These are phyloP conservation scores for Drymonia ruficornis DNA, from an alignment of 2,888 invertebrate genomes.

Conservation along the genomic window DNA sequence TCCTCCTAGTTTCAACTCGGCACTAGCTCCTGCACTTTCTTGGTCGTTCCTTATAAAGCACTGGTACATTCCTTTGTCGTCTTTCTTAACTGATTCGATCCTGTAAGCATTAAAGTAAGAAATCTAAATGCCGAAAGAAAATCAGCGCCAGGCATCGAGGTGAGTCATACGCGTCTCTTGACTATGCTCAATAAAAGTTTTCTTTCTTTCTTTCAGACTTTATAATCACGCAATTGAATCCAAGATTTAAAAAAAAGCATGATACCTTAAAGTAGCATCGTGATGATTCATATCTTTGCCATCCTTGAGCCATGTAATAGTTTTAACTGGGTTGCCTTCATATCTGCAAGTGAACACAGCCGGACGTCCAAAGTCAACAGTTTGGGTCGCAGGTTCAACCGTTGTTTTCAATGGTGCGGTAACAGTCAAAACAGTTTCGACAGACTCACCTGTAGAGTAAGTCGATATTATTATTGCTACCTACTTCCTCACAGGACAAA, in stretches of 20 bases:
- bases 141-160: no score
- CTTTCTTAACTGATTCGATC: conserved; percentile 95
- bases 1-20: conserved; percentile 96
- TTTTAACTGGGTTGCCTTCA: conserved; percentile 95
- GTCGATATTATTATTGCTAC: background rate
- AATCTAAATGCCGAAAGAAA: background rate
- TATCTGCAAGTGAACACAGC: conserved; percentile 96
- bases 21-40: conserved; percentile 96
- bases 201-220: no score
- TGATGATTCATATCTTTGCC: conserved; percentile 93
- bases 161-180: no score
- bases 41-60: conserved; percentile 97
- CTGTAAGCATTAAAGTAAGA: conserved; percentile 59
- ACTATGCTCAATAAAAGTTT: no score
- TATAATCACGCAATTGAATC: no score
- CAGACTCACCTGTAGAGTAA: conserved; percentile 89
- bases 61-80: conserved; percentile 99
- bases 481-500: background rate
- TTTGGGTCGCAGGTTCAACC: conserved; percentile 95
- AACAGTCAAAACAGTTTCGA: conserved; percentile 96
- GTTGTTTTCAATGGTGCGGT: conserved; percentile 95
- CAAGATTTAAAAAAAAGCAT: background rate
- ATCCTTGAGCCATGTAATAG: conserved; percentile 96
- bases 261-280: conserved; percentile 88
- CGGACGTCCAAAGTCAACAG: conserved; percentile 96